Evolutionary conservation across 2,797 vertebrate species (phyloP).

Genomic region (Cottoperca gobio): DNA sequence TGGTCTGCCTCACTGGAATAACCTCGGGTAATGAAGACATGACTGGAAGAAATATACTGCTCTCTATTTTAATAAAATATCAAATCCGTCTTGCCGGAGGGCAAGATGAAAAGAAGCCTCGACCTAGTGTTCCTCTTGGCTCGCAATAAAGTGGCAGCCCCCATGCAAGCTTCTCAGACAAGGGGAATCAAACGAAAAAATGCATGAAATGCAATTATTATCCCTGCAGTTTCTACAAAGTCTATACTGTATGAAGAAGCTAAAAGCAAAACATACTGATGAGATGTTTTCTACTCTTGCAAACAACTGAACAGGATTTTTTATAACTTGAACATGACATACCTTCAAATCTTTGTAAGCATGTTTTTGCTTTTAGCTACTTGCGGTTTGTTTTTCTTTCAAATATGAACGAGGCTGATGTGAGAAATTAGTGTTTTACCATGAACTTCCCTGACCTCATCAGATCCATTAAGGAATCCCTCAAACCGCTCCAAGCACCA

Average conservation of each 20-base stretch:
- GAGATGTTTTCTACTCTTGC: not conserved
- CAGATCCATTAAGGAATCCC: constrained; percentile 50
- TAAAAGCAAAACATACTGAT: not conserved
- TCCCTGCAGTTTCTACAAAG: constrained; percentile 21
- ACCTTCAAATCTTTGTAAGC: not conserved
- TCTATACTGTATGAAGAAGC: not conserved
- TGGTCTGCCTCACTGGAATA: constrained; percentile 78
- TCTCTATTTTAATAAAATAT: constrained; percentile 87
- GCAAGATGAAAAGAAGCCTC: constrained; percentile 76
- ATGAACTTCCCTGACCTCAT: constrained; percentile 57
- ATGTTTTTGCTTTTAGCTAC: constrained; percentile 17
- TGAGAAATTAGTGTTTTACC: constrained; percentile 37
- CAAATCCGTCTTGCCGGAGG: constrained; percentile 79
- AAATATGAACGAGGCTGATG: constrained; percentile 41
- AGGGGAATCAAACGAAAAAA: constrained; percentile 66
- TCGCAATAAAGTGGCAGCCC: constrained; percentile 70
- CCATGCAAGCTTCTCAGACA: constrained; percentile 58
- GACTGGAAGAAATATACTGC: constrained; percentile 81
- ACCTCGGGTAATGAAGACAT: constrained; percentile 79
- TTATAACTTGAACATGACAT: not conserved
- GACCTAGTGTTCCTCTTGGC: constrained; percentile 72
- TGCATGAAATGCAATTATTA: constrained; percentile 63
- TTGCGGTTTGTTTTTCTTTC: constrained; percentile 36
- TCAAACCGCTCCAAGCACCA: constrained; percentile 45
- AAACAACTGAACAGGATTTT: constrained; percentile 9